A percentile compares a stretch with the other conserved stretches of the same genome.
Evolutionary conservation across 1,140 invertebrate species (phyloP).

Genomic region (Drosophila aff.): DNA sequence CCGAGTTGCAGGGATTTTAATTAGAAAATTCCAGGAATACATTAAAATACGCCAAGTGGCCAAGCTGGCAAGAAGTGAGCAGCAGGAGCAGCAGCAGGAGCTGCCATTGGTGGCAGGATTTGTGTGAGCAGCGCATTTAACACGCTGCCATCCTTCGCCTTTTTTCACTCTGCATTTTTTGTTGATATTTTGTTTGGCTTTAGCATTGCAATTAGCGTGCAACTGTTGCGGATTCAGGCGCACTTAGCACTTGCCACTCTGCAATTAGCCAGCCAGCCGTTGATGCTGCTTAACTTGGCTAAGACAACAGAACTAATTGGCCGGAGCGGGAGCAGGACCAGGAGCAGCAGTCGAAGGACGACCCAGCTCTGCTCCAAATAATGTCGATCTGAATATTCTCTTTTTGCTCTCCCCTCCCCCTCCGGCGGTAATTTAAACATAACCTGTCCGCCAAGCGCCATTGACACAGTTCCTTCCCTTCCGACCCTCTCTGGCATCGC

Average conservation of each 20-base stretch:
- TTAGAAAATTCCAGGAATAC: conserved; percentile 82
- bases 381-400: conserved; percentile 6
- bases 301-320: conserved; percentile 71
- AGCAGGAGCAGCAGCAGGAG: conserved; percentile 16
- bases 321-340: neutral
- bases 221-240: conserved; percentile 54
- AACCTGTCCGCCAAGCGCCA: conserved; percentile 44
- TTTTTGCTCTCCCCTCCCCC: neutral
- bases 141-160: conserved; percentile 43
- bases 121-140: conserved; percentile 67
- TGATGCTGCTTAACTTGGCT: conserved; percentile 63
- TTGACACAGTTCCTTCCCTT: conserved; percentile 49
- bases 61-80: conserved; percentile 30
- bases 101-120: conserved; percentile 49
- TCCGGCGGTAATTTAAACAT: conserved; percentile 37
- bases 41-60: conserved; percentile 70
- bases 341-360: conserved; percentile 4
- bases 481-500: neutral
- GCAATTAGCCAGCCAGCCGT: conserved; percentile 68
- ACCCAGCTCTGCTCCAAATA: conserved; percentile 17
- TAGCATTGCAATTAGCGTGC: conserved; percentile 76
- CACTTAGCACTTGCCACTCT: conserved; percentile 50
- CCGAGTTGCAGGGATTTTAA: conserved; percentile 71
- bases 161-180: conserved; percentile 40
- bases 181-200: conserved; percentile 72